A percentile compares a stretch with the other conserved stretches of the same genome.
Conservation (phyloP, 2,113 vertebrate genomes). For the Chaenogobius annularis region DNA sequence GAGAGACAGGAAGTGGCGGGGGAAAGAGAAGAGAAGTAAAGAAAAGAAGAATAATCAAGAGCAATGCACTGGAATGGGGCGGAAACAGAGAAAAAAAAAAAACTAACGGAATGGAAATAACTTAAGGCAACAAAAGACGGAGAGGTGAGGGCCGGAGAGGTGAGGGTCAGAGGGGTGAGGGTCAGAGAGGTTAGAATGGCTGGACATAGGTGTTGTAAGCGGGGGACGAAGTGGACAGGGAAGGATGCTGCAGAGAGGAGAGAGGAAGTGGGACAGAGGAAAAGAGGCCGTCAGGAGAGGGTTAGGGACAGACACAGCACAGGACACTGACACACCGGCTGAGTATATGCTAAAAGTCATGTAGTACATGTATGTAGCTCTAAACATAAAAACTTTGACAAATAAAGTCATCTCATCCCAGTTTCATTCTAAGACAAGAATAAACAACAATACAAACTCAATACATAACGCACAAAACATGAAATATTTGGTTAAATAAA, state of each 20-base stretch:
- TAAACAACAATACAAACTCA: not conserved
- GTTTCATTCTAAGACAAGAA: not conserved
- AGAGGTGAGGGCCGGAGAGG: conserved; percentile 23
- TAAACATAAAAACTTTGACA: not conserved
- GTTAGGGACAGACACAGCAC: conserved; percentile 62
- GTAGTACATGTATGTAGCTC: not conserved
- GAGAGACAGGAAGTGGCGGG: conserved; percentile 54
- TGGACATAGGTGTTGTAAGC: conserved; percentile 70
- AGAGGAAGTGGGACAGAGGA: conserved; percentile 60
- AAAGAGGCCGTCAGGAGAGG: conserved; percentile 64
- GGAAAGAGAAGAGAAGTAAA: conserved; percentile 54
- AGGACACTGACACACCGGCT: conserved; percentile 31
- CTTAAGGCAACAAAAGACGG: conserved; percentile 41
- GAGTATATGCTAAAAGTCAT: not conserved
- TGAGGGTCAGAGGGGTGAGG: not conserved
- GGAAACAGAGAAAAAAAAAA: not conserved
- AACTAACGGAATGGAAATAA: conserved; percentile 34
- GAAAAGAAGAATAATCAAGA: conserved; percentile 65
- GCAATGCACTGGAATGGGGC: conserved; percentile 49
- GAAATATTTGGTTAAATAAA: not conserved
- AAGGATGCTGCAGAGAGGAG: conserved; percentile 65
- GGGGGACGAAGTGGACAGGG: conserved; percentile 58
- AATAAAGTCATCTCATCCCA: not conserved
- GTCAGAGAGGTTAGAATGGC: conserved; percentile 60
- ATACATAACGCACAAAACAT: not conserved